phyloP scores from a whole-genome alignment of 2,888 invertebrate genomes.

The Lasioglossum villosulum region DNA sequence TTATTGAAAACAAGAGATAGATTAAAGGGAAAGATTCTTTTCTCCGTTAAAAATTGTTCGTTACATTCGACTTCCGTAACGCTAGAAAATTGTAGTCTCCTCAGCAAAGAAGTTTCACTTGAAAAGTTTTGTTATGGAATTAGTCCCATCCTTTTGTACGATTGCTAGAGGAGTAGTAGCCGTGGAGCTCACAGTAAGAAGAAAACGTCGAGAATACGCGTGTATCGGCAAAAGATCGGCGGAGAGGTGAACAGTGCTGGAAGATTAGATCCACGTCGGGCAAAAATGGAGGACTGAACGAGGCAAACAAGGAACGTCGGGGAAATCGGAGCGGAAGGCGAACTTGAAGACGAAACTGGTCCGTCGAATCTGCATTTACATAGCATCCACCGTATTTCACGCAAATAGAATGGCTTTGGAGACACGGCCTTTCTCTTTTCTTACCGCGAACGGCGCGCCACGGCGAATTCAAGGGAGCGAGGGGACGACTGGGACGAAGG shows the following conservation, averaged over 20 bases:
- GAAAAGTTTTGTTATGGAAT: too few relatives aligned
- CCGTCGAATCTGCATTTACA: constrained; percentile 77
- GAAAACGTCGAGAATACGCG: neutral
- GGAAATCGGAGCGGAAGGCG: constrained; percentile 33
- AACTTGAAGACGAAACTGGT: constrained; percentile 42
- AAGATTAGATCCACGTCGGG: constrained; percentile 68
- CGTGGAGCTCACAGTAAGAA: neutral
- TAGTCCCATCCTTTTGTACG: too few relatives aligned
- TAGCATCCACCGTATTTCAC: constrained; percentile 70
- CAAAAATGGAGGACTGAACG: constrained; percentile 18
- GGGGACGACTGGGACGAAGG: neutral
- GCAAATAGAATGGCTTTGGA: constrained; percentile 68
- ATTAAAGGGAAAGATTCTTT: too few relatives aligned
- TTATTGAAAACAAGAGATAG: too few relatives aligned
- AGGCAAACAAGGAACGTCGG: constrained; percentile 18
- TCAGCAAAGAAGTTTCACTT: too few relatives aligned
- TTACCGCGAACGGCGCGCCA: neutral
- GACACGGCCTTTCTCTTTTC: constrained; percentile 42
- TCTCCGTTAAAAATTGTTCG: too few relatives aligned
- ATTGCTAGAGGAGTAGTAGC: neutral
- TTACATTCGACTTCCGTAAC: too few relatives aligned
- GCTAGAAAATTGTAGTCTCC: too few relatives aligned
- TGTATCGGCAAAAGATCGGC: neutral
- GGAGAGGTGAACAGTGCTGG: neutral
- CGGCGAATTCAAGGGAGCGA: neutral